Base-by-base conservation (phyloP, 2,797 vertebrate genomes). In the Botia kubotai region DNA sequence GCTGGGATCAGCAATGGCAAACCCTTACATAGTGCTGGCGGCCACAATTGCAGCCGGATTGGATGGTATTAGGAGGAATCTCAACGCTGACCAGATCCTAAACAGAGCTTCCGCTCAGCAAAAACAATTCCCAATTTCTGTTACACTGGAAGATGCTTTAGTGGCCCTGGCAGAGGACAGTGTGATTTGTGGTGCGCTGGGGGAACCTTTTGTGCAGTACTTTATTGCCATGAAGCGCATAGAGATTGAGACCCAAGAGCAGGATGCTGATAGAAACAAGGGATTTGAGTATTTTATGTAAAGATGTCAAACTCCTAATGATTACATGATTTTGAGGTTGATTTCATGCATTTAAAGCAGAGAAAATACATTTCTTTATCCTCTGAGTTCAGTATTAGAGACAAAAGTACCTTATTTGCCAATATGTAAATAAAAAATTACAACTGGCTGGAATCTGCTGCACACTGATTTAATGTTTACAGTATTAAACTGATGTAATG, bases 241-340 rank as follows among this genome's bases (percentile, higher is more conserved):
- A 80, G 97, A 99, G 87, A 93, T 99, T 79, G 96, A 98, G 91
- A 97, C 93, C 0, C 94, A 98, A 90, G 95, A 96, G 88, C 87
- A 95, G 78, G 95, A 97, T 67, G 91, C 93, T 0, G 97, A 98
- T 86, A 94, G 95, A 75, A 97, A 97, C 88, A 97, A 96, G 89
- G 96, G 96, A 87, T 89, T 99, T 68, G 97, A 97, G 48, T 98
- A 98, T 89, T 99, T 98, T 83, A 98, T 97, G 87, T 98, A 96
- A 89, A 83, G 52, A 73, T 26, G 12, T 65, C 7, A 23, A 79
- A 87, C 66, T 50, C 79, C 85, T 79, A 81, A 16, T n/a, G 69
- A 43, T 85, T 23, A 39, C 29, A 11, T 33, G 17, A 57, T 50
- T 73, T 77, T 72, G 10, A 16, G 5, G 75, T 78, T 74, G 17